Conservation (phyloP, 2,113 vertebrate species). For the Platysternon megacephalum region DNA sequence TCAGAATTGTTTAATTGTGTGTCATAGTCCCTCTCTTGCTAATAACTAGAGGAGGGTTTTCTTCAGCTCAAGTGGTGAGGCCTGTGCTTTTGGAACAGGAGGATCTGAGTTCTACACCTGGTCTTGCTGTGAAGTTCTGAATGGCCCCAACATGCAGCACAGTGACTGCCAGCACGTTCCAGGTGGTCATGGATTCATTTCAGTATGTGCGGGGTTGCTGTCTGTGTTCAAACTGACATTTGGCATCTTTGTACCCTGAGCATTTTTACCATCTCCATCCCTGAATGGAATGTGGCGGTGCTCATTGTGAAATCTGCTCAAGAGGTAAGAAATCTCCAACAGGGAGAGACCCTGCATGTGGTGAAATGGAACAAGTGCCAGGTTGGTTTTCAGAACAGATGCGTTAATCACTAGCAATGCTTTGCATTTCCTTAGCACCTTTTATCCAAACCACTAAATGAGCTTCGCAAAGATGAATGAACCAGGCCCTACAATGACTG, state of each 20-base stretch:
- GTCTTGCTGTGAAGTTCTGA: not conserved
- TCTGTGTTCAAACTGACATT: not conserved
- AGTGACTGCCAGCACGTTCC: not conserved
- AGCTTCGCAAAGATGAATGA: not conserved
- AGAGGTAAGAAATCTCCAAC: not conserved
- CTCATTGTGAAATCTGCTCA: not conserved
- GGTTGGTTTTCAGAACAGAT: constrained; percentile 2
- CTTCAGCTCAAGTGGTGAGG: accelerated
- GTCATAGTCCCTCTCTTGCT: not conserved
- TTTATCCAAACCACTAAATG: not conserved
- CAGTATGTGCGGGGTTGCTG: not conserved
- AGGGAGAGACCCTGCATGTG: not conserved
- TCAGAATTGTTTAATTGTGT: not conserved
- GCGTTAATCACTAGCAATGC: not conserved
- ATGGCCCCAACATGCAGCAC: not conserved
- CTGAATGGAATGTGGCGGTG: not conserved
- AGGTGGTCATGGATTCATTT: not conserved
- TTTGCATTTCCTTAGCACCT: not conserved
- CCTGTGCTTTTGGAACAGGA: not conserved
- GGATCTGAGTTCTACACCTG: not conserved
- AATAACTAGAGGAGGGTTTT: accelerated
- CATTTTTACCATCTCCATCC: not conserved
- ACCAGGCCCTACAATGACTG: not conserved
- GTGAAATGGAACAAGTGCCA: not conserved
- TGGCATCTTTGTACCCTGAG: not conserved